Base-by-base conservation (phyloP, 2,113 vertebrate genomes). In the Hemiprocne comata region DNA sequence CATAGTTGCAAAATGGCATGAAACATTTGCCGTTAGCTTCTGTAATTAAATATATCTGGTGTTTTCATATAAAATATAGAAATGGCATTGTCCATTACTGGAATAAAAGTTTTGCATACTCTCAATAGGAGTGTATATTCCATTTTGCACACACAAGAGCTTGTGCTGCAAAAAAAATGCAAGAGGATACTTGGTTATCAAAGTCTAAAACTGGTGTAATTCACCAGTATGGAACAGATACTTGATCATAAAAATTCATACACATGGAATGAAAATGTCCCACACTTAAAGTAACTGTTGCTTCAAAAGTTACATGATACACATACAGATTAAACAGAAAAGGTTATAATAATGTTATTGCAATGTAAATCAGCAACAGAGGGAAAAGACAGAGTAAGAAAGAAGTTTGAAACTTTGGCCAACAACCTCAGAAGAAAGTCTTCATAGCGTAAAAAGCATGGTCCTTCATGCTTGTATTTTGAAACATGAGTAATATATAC, bases 391-490 rank as follows among this genome's bases (percentile, higher is more conserved):
- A 97, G 92, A 97, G 83, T 55, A 92, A 62, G 72, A 97, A 95
- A 44, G 61, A 92, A 87, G 67, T 97, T 94, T 96, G 87, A 87
- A 97, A 96, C 87, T 97, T 93, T 94, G 91, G 94, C 97, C 94
- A 97, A 95, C 78, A 89, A 95, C 89, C 90, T 96, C 89, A 91
- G 95, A 64, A 97, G 82, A 88, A 97, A 79, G 70, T 95, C 97
- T 97, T 98, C 95, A 94, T 96, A 97, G 93, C 80, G 62, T 94
- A 97, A 97, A 48, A 96, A 73, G 94, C 96, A 95, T 93, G 85
- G 97, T 98, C 96, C 97, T 98, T 98, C 97, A 97, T 76, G 96
- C 98, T 26, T 97, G 87, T 95, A 93, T 95, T 96, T 90, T 95
- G 90, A 97, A 98, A 98, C 87, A 96, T 70, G 62, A 94, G 66